phyloP scores from a whole-genome alignment of 2,888 invertebrate species.

The Mimachlamys varia region DNA sequence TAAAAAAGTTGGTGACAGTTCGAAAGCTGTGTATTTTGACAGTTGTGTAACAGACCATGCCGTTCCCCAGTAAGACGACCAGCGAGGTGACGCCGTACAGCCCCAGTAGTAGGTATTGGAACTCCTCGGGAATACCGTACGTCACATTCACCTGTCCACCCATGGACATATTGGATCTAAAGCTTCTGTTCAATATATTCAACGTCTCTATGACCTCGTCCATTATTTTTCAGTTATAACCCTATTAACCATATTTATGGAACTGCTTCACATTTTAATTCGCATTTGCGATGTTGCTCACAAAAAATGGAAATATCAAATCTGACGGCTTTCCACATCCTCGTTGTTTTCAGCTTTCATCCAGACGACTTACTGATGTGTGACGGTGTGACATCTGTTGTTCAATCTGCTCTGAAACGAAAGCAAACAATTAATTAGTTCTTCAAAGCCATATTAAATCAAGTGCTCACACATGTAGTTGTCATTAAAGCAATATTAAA shows the following conservation, averaged over 20 bases:
- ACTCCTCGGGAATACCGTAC: not conserved
- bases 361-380: too few species aligned
- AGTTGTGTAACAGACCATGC: slow-evolving; percentile 92
- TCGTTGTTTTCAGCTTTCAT: too few species aligned
- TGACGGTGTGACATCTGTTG: too few species aligned
- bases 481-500: too few species aligned
- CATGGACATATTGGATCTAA: not conserved
- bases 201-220: not conserved
- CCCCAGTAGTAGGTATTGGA: not conserved
- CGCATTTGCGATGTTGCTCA: not conserved
- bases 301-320: too few species aligned
- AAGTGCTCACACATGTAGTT: too few species aligned
- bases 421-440: too few species aligned
- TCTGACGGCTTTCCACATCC: too few species aligned
- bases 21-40: slow-evolving; percentile 92
- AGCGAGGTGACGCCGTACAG: slow-evolving; percentile 81
- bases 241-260: not conserved
- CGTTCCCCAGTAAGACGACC: slow-evolving; percentile 82
- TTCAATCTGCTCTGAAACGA: too few species aligned
- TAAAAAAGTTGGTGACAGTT: slow-evolving; percentile 91
- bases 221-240: not conserved
- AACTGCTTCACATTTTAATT: not conserved
- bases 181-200: not conserved
- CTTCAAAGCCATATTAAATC: too few species aligned
- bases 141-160: not conserved